Base-by-base conservation (phyloP, 2,797 vertebrate species). In the Typhlichthys subterraneus region DNA sequence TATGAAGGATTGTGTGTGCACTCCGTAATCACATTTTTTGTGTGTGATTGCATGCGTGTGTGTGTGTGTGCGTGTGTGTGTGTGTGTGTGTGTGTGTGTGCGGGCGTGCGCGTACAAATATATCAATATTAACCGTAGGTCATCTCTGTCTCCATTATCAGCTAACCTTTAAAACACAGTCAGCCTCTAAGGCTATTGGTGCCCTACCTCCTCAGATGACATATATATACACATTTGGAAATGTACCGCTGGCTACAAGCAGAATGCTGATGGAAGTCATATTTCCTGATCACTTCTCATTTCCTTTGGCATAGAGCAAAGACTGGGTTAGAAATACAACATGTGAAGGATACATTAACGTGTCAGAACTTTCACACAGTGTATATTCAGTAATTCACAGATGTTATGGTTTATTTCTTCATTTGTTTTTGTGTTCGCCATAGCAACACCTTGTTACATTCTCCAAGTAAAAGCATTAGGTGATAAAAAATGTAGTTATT, bases 91-190 rank as follows among this genome's bases (percentile, higher is more conserved):
- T 56, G 56, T 60, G 54, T 51, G 72, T 64, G 67, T 58, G 48
- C 31, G n/a, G n/a, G n/a, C n/a, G 69, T 72, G 67, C 73, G 71
- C 61, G 71, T 69, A 56, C 72, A 53, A 63, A 70, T 71, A 70
- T 65, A 84, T 80, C 65, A 76, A 79, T 73, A 85, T 70, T 64
- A 79, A 76, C 71, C 76, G 78, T 59, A 75, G 59, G 72, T 67
- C 63, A 67, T 33, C 59, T 60, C 52, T 72, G 17, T 59, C 50
- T 80, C 77, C 66, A 85, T 88, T 84, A 86, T 70, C 65, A 54
- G 42, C 64, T 89, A 88, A 90, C 86, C 86, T 88, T 91, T 90
- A 74, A 73, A 80, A 79, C 61, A 85, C 73, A 79, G 67, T 53
- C 69, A 33, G 31, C 72, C 72, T 73, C 61, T 65, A 52, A 83